Conservation (phyloP, 2,797 vertebrate species). For the Tarsius wallacei region DNA sequence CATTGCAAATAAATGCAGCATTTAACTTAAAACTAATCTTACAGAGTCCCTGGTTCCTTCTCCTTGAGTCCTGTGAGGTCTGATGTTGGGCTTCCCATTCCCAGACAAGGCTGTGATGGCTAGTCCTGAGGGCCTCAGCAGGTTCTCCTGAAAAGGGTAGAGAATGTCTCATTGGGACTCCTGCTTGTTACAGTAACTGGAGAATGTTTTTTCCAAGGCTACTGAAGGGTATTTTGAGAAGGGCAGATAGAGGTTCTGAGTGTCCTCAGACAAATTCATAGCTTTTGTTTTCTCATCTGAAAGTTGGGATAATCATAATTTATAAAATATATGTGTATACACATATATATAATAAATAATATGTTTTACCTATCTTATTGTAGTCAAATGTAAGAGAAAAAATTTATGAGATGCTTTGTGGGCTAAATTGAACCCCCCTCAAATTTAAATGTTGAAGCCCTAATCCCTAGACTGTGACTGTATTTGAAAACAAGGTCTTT, state of each 20-base stretch:
- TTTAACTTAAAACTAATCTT: not conserved
- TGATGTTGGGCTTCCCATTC: fast-evolving
- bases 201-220: fast-evolving
- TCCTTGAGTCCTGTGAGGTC: not conserved
- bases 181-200: fast-evolving
- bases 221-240: not conserved
- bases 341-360: not conserved
- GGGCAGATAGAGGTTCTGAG: not conserved
- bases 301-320: not conserved
- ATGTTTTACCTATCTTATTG: not conserved
- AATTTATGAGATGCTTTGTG: no score
- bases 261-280: not conserved
- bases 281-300: not conserved
- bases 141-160: not conserved
- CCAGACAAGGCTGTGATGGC: fast-evolving
- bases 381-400: not conserved
- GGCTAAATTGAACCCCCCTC: not conserved
- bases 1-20: no score
- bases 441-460: fast-evolving
- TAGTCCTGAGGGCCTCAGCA: fast-evolving
- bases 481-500: not conserved
- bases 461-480: fast-evolving
- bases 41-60: not conserved
- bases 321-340: not conserved
- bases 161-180: fast-evolving